Evolutionary conservation across 2,113 vertebrate species (phyloP), one percentile per base, ranked within the genome.

Genomic region (Notiomystis cincta): DNA sequence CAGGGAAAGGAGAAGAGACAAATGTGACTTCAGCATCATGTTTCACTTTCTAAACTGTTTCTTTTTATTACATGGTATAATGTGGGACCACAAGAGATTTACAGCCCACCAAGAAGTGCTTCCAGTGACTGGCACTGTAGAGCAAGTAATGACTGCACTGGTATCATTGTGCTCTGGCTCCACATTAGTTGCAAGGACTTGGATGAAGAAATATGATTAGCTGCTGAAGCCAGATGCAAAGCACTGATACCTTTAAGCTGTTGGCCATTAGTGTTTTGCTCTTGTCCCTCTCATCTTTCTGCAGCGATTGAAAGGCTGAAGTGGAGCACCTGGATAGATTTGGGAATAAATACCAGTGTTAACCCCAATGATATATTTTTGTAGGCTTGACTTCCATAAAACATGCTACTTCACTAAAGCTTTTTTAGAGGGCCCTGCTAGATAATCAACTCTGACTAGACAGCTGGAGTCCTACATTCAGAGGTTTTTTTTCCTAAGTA

Each of bases 81-180:
- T 30, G 14, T 47, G 16, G n/a, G 37, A 60, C 7, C 2, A 3
- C 23, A 83, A 80, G 24, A 69, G 17, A 64, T 51, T 82, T 76
- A 9, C 25, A 76, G n/a, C 4, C 15, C 33, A 54, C 25, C 10
- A 72, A 67, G 10, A 66, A 48, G 23, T 18, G 15, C 3, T 86
- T 25, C 24, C 24, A 31, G 11, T 20, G 48, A 57, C 28, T 30
- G 56, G 23, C 23, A 33, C 31, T 33, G 8, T 12, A 85, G 20
- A 65, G 7, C 18, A 82, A 53, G 9, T 0, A 0, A 45, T 35
- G 37, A 23, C 16, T 71, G 9, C 27, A 15, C 81, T 15, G 7
- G 54, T 38, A 4, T 57, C 42, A 25, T 2, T 1, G 17, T 70
- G 13, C 15, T 73, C 24, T 50, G 38, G 30, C 21, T 62, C 9